phyloP scores from a whole-genome alignment of 2,113 vertebrate species.

The Tapirus terrestris region DNA sequence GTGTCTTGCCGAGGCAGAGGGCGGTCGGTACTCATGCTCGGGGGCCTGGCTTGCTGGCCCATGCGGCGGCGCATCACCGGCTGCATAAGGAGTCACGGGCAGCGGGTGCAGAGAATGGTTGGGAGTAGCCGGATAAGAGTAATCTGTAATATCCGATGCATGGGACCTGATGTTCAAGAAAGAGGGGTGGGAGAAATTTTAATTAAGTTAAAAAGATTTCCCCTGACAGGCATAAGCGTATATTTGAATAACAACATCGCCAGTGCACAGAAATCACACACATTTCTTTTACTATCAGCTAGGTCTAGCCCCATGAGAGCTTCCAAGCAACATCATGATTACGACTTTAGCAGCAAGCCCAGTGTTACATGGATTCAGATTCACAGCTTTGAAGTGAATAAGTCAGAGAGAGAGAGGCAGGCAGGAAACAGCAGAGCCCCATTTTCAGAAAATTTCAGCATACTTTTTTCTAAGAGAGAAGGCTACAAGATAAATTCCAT shows the following conservation, averaged over 20 bases:
- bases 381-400: constrained; percentile 26
- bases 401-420: constrained; percentile 56
- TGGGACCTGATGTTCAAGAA: constrained; percentile 89
- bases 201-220: neutral
- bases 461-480: constrained; percentile 20
- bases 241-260: neutral
- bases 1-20: constrained; percentile 90
- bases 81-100: constrained; percentile 83
- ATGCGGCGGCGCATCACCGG: constrained; percentile 83
- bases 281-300: neutral
- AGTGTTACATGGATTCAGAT: constrained; percentile 45
- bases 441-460: neutral
- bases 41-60: constrained; percentile 84
- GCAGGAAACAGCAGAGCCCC: neutral
- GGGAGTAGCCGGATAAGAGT: constrained; percentile 94
- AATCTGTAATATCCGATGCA: constrained; percentile 90
- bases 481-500: neutral
- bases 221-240: neutral
- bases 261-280: neutral
- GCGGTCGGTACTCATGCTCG: constrained; percentile 92
- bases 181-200: neutral
- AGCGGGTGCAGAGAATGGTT: constrained; percentile 94
- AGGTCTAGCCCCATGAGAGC: constrained; percentile 43
- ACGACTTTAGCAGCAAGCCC: constrained; percentile 62
- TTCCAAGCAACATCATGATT: constrained; percentile 46